Base-by-base conservation (phyloP, 1,140 invertebrate genomes). In the Papilio glaucus region DNA sequence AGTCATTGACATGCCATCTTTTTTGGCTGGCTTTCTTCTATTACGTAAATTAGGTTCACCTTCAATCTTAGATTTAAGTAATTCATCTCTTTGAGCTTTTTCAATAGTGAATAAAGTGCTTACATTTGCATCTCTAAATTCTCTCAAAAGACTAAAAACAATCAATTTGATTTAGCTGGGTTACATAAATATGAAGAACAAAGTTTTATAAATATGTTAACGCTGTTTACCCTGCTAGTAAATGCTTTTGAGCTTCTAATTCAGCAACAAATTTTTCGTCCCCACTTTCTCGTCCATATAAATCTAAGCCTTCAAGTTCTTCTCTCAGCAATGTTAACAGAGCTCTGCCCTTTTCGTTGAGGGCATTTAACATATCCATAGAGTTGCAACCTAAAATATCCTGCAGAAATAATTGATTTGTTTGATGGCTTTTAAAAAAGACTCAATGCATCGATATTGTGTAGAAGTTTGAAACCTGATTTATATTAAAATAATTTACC, bases 71-170 rank as follows among this genome's bases (percentile, higher is more conserved):
- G 80, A 38, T 53, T 94, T 94, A 1, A 97, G 88, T 53, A 97
- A 88, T 79, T 97, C 95, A 26, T 96, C 95, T 76, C 96, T 95
- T 74, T 96, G 94, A 5, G 94, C 90, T 87, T 96, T 97, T 71
- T 97, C 96, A 73, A 97, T 97, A 38, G 95, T 95, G 82, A 96
- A 94, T 89, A 96, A 95, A 73, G 95, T 95, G 26, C 93, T 93
- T 12, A 97, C 94, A 88, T 97, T 97, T 0, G 96, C 96, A 79
- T 97, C 96, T 81, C 96, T 95, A 86, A 97, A 97, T 63, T 96
- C 95, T 77, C 95, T 94, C 74, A 97, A 89, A 2, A 96, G 95
- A 76, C 95, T 95, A 78, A 39, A 94, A 93, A 72, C 49, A 61
- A 53, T 12, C 1, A 65, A 65, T 12, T 21, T 13, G 0, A 39